Evolutionary conservation across 2,797 vertebrate species (phyloP).

Genomic region (Gymnothorax javanicus): DNA sequence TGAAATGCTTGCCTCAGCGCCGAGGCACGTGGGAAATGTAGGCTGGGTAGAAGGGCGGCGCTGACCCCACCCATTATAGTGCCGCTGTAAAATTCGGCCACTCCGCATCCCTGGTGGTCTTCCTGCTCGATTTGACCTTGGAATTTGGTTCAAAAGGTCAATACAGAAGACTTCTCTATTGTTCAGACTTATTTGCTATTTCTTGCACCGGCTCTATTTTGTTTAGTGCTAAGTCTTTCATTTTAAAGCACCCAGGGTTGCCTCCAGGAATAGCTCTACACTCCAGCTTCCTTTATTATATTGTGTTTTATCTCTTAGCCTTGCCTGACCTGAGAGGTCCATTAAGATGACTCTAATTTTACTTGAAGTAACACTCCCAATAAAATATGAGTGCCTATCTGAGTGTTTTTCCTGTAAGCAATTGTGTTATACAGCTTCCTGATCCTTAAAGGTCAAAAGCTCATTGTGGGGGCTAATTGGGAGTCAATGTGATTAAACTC

Average conservation of each 20-base stretch:
- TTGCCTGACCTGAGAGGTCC: not conserved
- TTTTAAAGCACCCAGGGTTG: not conserved
- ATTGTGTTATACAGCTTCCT: not conserved
- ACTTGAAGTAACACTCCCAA: not conserved
- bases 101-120: not conserved
- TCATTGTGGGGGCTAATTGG: not conserved
- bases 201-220: not conserved
- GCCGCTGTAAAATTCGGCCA: too few relatives aligned
- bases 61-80: not conserved
- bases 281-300: not conserved
- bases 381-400: not conserved
- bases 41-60: not conserved
- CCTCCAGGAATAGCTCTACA: not conserved
- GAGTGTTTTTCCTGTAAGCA: not conserved
- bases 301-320: not conserved
- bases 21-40: constrained; percentile 10
- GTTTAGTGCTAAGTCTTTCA: not conserved
- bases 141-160: not conserved
- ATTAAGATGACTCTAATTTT: not conserved
- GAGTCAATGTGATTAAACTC: not conserved
- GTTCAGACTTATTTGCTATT: not conserved
- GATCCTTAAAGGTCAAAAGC: not conserved
- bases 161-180: not conserved
- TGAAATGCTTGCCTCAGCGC: not conserved
- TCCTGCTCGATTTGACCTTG: not conserved